phyloP scores from a whole-genome alignment of 1,140 invertebrate genomes.

The Pseudomyrmex pallidus region DNA sequence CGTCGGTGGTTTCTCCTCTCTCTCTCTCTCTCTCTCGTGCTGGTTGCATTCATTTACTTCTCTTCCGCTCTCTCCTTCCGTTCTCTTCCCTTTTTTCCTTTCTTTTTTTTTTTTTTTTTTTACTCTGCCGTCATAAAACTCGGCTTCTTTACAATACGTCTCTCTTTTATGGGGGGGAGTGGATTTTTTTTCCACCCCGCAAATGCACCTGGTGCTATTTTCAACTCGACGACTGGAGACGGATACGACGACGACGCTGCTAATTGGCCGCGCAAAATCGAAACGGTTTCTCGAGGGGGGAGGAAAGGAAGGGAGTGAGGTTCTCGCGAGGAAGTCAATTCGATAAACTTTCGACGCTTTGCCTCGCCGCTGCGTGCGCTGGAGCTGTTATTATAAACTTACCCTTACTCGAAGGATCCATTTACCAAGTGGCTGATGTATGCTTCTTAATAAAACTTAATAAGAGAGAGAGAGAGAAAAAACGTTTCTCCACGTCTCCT shows the following conservation, averaged over 20 bases:
- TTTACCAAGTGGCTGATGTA: too few relatives aligned
- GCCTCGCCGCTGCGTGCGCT: not conserved
- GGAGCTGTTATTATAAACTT: not conserved
- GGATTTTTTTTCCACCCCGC: conserved; percentile 13
- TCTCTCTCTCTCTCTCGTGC: not conserved
- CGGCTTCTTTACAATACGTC: conserved; percentile 41
- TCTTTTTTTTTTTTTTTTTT: conserved; percentile 1
- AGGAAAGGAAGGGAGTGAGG: too few relatives aligned
- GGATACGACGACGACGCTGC: not conserved
- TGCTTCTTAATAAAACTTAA: not conserved
- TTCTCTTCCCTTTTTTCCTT: not conserved
- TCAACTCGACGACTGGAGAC: not conserved
- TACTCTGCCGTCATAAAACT: conserved; percentile 43
- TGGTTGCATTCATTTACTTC: conserved; percentile 17
- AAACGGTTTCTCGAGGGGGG: not conserved
- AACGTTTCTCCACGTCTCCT: too few relatives aligned
- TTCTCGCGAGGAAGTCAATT: not conserved
- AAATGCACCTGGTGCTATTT: conserved; percentile 4
- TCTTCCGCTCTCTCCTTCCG: not conserved
- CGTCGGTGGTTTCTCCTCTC: not conserved
- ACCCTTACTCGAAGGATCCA: too few relatives aligned
- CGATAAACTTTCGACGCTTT: conserved; percentile 15
- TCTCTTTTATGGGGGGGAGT: conserved; percentile 20
- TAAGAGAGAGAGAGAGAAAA: too few relatives aligned
- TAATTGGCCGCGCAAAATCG: conserved; percentile 40